phyloP scores from a whole-genome alignment of 2,888 invertebrate genomes.

The Cremastinae sp. region DNA sequence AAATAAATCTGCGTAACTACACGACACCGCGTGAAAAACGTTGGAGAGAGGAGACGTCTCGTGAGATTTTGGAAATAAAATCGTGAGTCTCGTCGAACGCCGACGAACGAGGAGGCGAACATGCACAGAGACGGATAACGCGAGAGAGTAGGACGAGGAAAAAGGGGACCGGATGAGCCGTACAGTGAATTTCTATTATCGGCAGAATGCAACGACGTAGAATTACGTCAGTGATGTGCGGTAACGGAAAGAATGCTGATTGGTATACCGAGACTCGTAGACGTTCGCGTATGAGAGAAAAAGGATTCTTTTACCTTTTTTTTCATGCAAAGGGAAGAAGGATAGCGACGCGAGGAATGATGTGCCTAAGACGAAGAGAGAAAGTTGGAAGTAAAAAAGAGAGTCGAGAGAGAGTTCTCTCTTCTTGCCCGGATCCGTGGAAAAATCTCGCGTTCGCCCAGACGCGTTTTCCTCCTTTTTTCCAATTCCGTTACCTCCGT shows the following conservation, averaged over 20 bases:
- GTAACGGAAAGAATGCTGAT: conserved; percentile 67
- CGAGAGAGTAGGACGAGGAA: conserved; percentile 17
- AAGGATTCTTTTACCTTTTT: neutral
- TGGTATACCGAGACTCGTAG: conserved; percentile 57
- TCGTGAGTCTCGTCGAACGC: conserved; percentile 22
- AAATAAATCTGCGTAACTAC: neutral
- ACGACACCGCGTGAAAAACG: neutral
- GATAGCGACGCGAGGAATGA: neutral
- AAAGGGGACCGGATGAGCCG: conserved; percentile 10
- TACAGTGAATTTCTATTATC: conserved; percentile 68
- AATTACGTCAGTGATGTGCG: conserved; percentile 62
- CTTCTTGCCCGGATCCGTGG: conserved; percentile 31
- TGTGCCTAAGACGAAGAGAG: conserved; percentile 16
- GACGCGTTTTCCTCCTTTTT: conserved; percentile 38
- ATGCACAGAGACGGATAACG: neutral
- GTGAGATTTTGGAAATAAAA: conserved; percentile 9
- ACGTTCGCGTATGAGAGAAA: conserved; percentile 32
- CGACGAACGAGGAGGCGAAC: conserved; percentile 2
- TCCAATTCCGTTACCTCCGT: conserved; percentile 26
- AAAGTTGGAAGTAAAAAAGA: conserved; percentile 20
- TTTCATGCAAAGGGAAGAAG: neutral
- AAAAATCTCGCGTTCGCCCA: conserved; percentile 54
- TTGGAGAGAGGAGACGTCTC: neutral
- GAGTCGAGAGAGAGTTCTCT: conserved; percentile 40
- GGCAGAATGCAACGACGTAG: conserved; percentile 60